Evolutionary conservation across 2,797 vertebrate species (phyloP).

Genomic region (Euthynnus affinis): DNA sequence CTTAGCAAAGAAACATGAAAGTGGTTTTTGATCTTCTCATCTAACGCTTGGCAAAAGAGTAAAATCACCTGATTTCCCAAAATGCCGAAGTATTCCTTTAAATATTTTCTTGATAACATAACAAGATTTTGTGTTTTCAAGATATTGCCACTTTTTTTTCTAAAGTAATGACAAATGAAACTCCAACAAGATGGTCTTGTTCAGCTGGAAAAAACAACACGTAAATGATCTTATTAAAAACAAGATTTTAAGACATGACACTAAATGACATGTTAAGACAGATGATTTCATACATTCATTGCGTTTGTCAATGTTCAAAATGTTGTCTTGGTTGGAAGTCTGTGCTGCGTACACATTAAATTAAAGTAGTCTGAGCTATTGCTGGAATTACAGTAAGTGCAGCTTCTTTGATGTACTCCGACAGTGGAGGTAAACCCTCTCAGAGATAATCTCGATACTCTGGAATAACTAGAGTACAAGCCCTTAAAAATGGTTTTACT

Average conservation of each 20-base stretch:
- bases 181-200: background rate
- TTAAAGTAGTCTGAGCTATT: conserved; percentile 34
- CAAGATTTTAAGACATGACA: background rate
- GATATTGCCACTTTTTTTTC: background rate
- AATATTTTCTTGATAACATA: background rate
- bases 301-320: conserved; percentile 21
- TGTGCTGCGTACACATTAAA: conserved; percentile 10
- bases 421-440: conserved; percentile 40
- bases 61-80: background rate
- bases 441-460: conserved; percentile 43
- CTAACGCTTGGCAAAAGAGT: background rate
- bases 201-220: background rate
- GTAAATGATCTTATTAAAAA: background rate
- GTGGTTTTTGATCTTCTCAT: too few relatives aligned
- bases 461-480: conserved; percentile 48
- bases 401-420: conserved; percentile 44
- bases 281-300: background rate
- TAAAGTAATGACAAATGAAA: background rate
- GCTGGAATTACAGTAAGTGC: conserved; percentile 51
- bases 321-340: background rate
- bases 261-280: background rate
- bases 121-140: background rate
- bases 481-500: conserved; percentile 50
- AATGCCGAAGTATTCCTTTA: conserved; percentile 3
- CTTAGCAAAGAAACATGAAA: background rate